Conservation (phyloP, 1,140 invertebrate species). For the Tyrophagus putrescentiae region DNA sequence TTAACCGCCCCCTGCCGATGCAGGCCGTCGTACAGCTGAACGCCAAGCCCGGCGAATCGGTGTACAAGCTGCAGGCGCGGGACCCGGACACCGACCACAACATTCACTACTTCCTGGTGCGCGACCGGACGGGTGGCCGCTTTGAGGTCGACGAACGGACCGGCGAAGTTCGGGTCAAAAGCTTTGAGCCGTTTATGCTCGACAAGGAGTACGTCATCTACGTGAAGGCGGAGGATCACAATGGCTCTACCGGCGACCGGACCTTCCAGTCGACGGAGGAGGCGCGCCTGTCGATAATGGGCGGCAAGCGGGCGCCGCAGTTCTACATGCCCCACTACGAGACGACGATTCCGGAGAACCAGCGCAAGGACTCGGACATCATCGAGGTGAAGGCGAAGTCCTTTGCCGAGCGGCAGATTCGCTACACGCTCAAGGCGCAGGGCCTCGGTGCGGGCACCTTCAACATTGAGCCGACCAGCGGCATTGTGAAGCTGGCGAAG, state of each 20-base stretch:
- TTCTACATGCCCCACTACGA: slow-evolving; percentile 85
- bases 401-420: slow-evolving; percentile 82
- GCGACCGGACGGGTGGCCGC: slow-evolving; percentile 62
- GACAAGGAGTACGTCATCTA: slow-evolving; percentile 93
- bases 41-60: slow-evolving; percentile 81
- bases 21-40: slow-evolving; percentile 86
- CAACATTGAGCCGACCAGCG: slow-evolving; percentile 80
- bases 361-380: slow-evolving; percentile 87
- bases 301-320: slow-evolving; percentile 78
- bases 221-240: slow-evolving; percentile 88
- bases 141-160: slow-evolving; percentile 83
- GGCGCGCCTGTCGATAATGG: slow-evolving; percentile 75
- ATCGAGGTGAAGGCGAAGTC: slow-evolving; percentile 92
- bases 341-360: slow-evolving; percentile 84
- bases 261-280: slow-evolving; percentile 77
- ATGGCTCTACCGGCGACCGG: slow-evolving; percentile 70
- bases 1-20: slow-evolving; percentile 83
- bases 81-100: slow-evolving; percentile 87
- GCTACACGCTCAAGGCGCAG: slow-evolving; percentile 80
- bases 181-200: slow-evolving; percentile 75
- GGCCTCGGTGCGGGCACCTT: slow-evolving; percentile 85
- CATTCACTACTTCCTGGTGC: slow-evolving; percentile 84
- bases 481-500: slow-evolving; percentile 83
- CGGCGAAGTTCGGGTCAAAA: slow-evolving; percentile 76
- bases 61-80: slow-evolving; percentile 82